Conservation (phyloP, 2,888 invertebrate species). For the Meta bourneti region DNA sequence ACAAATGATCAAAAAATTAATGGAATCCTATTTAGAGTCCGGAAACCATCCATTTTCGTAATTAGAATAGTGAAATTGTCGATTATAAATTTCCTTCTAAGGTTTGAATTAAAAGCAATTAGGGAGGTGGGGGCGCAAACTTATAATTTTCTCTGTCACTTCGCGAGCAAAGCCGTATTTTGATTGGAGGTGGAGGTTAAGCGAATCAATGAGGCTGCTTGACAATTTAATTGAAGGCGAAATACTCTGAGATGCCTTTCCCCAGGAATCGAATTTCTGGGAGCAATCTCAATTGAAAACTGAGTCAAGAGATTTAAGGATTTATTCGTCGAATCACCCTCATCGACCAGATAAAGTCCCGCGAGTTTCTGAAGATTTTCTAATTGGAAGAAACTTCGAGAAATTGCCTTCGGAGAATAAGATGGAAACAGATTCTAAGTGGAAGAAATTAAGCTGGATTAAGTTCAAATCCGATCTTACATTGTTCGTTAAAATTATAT, state of each 20-base stretch:
- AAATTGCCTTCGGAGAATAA: not conserved
- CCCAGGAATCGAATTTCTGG: not conserved
- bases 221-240: slow-evolving; percentile 23
- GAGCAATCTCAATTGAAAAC: not conserved
- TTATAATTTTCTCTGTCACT: not conserved
- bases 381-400: not conserved
- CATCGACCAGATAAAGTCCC: not conserved
- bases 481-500: not conserved
- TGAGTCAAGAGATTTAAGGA: slow-evolving; percentile 26
- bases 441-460: not conserved
- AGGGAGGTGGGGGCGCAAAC: not conserved
- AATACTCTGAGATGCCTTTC: not conserved
- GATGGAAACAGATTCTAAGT: not conserved
- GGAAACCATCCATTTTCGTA: not conserved
- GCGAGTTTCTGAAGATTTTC: not conserved
- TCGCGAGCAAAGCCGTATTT: not conserved
- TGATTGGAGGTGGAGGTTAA: not conserved
- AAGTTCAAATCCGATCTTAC: not conserved
- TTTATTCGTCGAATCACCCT: not conserved
- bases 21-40: not conserved
- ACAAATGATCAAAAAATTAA: not conserved
- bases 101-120: slow-evolving; percentile 11
- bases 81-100: not conserved
- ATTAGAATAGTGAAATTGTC: not conserved
- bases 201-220: not conserved